Base-by-base conservation (phyloP, 2,797 vertebrate species). In the Cyclura pinguis region DNA sequence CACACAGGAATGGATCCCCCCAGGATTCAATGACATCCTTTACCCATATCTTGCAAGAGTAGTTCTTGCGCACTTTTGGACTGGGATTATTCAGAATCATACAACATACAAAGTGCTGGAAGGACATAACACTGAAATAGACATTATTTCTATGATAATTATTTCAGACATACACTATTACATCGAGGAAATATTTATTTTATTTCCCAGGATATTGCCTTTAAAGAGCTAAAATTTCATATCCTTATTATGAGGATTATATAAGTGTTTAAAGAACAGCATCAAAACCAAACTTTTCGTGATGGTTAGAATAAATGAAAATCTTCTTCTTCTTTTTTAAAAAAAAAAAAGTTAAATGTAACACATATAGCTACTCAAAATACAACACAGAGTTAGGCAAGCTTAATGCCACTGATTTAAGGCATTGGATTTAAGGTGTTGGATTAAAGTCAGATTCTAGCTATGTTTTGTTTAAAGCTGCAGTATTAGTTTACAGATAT, bases 351-450 rank as follows among this genome's bases (percentile, higher is more conserved):
- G 78, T 88, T 90, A 5, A 84, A 67, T 22, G 27, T 85, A 22
- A 13, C 0, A 0, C 74, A 38, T 86, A n/a, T 38, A 10, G 1
- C 18, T n/a, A 14, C 14, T 2, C 32, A 14, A 35, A n/a, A 35
- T 35, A 14, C 14, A 73, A 73, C 4, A 14, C 72, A 73, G 69
- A 73, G 14, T 35, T 73, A 73, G 69, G 5, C 5, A 73, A 3
- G 4, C 32, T 14, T 73, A 32, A 35, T 32, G 13, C 69, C 69
- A 73, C n/a, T 73, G 29, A 38, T 74, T 74, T 74, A n/a, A 74
- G 35, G 14, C 73, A 22, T 38, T 74, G 6, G 35, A 20, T 74
- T 74, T 74, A 3, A 10, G 0, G 22, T 29, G 8, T 1, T 27
- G 42, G 91, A 57, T 80, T 85, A 73, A 88, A 73, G 47, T 86